A percentile compares a stretch with the other conserved stretches of the same genome.
phyloP scores from a whole-genome alignment of 2,113 vertebrate species.

The Arenaria interpres region DNA sequence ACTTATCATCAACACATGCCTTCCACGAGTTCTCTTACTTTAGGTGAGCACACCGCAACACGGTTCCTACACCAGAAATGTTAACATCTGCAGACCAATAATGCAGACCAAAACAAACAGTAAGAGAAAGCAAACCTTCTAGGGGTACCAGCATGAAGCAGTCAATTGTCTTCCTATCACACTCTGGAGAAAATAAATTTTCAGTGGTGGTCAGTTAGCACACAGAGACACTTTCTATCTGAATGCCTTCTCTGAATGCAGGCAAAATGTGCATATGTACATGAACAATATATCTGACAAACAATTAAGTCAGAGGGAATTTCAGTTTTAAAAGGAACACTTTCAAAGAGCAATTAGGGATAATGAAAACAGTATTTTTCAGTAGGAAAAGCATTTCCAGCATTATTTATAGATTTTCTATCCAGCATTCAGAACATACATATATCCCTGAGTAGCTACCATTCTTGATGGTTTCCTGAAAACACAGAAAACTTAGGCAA shows the following conservation, averaged over 20 bases:
- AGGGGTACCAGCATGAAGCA: neutral
- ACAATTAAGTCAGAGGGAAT: neutral
- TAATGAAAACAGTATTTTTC: neutral
- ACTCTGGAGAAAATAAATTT: neutral
- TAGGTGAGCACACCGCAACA: neutral
- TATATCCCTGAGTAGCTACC: neutral
- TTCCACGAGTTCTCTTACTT: neutral
- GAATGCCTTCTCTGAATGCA: neutral
- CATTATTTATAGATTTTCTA: neutral
- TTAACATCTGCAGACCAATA: neutral
- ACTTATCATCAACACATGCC: neutral
- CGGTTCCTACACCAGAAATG: neutral
- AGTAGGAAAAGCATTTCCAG: neutral
- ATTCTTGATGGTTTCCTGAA: neutral
- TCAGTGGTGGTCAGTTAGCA: neutral
- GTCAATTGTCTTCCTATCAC: neutral
- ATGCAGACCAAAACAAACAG: neutral
- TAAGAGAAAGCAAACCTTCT: neutral
- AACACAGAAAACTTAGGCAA: neutral
- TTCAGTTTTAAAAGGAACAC: neutral
- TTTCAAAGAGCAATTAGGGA: accelerated
- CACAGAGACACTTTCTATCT: neutral
- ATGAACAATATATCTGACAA: neutral
- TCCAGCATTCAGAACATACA: neutral
- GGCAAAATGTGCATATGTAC: neutral